These are phyloP conservation scores for Drosophila bocki DNA, from an alignment of 1,140 invertebrate genomes.

Conservation along the genomic window DNA sequence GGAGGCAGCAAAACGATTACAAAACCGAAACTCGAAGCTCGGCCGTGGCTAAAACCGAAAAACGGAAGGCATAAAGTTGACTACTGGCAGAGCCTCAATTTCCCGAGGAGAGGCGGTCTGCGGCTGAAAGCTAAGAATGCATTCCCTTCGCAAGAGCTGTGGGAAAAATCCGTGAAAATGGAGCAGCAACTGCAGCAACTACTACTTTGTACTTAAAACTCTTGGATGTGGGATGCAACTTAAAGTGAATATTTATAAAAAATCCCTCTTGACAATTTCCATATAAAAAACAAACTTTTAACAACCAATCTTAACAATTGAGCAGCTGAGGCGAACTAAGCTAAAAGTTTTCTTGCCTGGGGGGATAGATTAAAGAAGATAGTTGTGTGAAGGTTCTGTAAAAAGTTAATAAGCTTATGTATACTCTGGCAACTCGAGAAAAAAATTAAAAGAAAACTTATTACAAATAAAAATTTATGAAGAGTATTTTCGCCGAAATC, in stretches of 20 bases:
- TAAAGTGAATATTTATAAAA: background rate
- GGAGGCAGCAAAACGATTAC: constrained; percentile 1
- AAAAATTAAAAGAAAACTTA: background rate
- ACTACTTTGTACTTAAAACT: background rate
- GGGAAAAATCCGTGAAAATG: background rate
- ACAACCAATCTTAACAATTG: background rate
- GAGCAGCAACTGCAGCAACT: background rate
- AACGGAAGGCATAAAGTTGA: too few relatives aligned
- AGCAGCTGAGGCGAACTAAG: background rate
- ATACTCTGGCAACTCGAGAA: background rate
- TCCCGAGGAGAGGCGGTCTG: background rate
- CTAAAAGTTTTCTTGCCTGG: background rate
- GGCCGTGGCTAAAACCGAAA: background rate
- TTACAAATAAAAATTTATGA: background rate
- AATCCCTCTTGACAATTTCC: background rate
- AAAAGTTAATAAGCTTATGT: background rate
- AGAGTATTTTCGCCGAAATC: too few relatives aligned
- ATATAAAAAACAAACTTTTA: background rate
- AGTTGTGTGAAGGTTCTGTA: background rate
- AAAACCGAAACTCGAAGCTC: background rate
- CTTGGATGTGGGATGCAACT: background rate
- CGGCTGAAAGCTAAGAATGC: background rate
- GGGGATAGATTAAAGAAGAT: background rate
- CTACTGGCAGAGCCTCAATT: background rate
- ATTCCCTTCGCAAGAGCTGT: background rate